phyloP scores from a whole-genome alignment of 1,140 invertebrate species.

The Drosophila equinoxialis region DNA sequence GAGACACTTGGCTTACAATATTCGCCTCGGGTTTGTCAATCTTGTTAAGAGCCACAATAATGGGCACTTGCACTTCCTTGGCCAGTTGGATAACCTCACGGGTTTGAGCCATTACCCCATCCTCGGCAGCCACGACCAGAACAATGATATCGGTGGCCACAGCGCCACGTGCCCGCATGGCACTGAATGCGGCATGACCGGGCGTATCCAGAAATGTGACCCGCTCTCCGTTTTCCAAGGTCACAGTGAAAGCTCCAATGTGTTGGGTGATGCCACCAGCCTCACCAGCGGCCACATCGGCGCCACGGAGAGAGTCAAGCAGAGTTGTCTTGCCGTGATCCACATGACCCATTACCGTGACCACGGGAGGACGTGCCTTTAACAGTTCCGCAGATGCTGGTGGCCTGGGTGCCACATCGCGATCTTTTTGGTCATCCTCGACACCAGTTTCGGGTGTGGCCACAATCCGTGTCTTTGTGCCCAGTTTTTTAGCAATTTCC shows the following conservation, averaged over 20 bases:
- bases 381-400: slow-evolving; percentile 87
- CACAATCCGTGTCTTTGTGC: slow-evolving; percentile 85
- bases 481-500: slow-evolving; percentile 87
- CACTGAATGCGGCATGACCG: slow-evolving; percentile 98
- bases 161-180: slow-evolving; percentile 96
- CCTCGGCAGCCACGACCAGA: slow-evolving; percentile 98
- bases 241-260: slow-evolving; percentile 98
- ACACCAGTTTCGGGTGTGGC: slow-evolving; percentile 82
- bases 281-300: slow-evolving; percentile 94
- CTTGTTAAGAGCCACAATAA: slow-evolving; percentile 99
- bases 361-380: slow-evolving; percentile 91
- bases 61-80: slow-evolving; percentile 92
- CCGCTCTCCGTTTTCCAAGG: slow-evolving; percentile 87
- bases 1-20: slow-evolving; percentile 86
- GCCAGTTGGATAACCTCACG: slow-evolving; percentile 91
- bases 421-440: slow-evolving; percentile 76
- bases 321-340: slow-evolving; percentile 99
- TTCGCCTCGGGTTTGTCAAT: slow-evolving; percentile 96
- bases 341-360: slow-evolving; percentile 99
- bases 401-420: slow-evolving; percentile 85
- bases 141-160: slow-evolving; percentile 97
- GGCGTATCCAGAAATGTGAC: slow-evolving; percentile 99
- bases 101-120: slow-evolving; percentile 99
- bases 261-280: slow-evolving; percentile 99
- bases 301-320: slow-evolving; percentile 93